Evolutionary conservation across 2,888 invertebrate genomes (phyloP).

Genomic region (Zeuzera pyrina): DNA sequence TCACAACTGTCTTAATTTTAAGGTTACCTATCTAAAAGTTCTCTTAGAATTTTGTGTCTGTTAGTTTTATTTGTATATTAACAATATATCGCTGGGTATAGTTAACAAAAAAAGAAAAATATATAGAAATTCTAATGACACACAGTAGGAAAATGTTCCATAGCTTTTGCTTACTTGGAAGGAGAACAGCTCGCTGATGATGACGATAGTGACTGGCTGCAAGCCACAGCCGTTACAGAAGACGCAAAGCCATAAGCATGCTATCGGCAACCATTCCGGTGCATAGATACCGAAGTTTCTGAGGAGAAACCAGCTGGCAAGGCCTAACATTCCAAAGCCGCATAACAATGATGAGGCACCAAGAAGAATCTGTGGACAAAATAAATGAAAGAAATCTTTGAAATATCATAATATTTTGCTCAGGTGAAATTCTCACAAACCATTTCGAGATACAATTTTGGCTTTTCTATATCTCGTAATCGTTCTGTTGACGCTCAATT

Average conservation of each 20-base stretch:
- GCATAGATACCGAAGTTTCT: constrained; percentile 11
- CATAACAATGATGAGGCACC: constrained; percentile 17
- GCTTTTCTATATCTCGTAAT: too few species aligned
- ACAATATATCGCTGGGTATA: not conserved
- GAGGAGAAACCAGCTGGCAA: constrained; percentile 22
- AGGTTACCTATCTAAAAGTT: too few species aligned
- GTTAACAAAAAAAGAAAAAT: not conserved
- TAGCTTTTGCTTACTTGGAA: constrained; percentile 12
- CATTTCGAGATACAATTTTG: too few species aligned
- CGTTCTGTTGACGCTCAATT: too few species aligned
- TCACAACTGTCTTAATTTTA: too few species aligned
- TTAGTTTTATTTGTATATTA: too few species aligned
- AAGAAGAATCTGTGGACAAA: constrained; percentile 21
- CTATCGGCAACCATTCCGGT: constrained; percentile 24
- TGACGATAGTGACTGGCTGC: constrained; percentile 37
- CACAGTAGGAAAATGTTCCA: too few species aligned
- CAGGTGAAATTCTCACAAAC: too few species aligned
- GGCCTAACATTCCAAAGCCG: constrained; percentile 19
- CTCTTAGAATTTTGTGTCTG: too few species aligned
- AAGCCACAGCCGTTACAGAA: constrained; percentile 33
- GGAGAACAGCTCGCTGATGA: constrained; percentile 34
- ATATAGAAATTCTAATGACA: not conserved
- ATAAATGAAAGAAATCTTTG: constrained; percentile 5
- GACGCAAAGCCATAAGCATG: constrained; percentile 32
- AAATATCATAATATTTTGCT: not conserved